Evolutionary conservation across 2,113 vertebrate genomes (phyloP).

Genomic region (Gavialis gangeticus): DNA sequence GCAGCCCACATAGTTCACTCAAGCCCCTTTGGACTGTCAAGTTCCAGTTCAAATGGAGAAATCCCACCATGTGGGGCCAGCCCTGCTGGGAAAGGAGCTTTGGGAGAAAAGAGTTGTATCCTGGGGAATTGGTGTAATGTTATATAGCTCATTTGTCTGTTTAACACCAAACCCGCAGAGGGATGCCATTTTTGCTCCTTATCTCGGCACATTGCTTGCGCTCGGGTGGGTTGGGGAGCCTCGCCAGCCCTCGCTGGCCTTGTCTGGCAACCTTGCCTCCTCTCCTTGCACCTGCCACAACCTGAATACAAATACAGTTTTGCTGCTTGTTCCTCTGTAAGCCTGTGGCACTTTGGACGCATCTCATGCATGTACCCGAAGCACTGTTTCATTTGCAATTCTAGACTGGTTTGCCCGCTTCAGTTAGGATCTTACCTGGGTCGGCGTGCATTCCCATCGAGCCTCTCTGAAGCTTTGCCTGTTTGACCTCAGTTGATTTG

Average conservation of each 20-base stretch:
- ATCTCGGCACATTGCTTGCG: neutral
- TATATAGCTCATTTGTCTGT: neutral
- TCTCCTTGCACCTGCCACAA: neutral
- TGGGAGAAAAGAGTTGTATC: neutral
- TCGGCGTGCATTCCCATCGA: accelerated
- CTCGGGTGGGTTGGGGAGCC: neutral
- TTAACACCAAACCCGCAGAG: neutral
- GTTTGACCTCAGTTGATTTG: accelerated
- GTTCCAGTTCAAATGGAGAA: neutral
- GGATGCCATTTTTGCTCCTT: neutral
- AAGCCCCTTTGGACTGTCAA: neutral
- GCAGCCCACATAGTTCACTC: neutral
- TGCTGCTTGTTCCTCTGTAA: accelerated
- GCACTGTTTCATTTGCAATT: neutral
- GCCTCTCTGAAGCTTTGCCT: neutral
- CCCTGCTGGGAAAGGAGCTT: neutral
- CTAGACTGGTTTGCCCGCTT: neutral
- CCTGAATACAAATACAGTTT: neutral
- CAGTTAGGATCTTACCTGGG: accelerated
- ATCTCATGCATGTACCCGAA: neutral
- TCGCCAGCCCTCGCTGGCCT: neutral
- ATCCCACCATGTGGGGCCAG: neutral
- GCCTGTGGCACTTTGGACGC: too few relatives aligned
- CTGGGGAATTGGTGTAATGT: neutral
- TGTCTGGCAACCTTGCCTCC: neutral